These are phyloP conservation scores for Archegozetes longisetosus DNA, from an alignment of 1,140 invertebrate species.

Conservation along the genomic window DNA sequence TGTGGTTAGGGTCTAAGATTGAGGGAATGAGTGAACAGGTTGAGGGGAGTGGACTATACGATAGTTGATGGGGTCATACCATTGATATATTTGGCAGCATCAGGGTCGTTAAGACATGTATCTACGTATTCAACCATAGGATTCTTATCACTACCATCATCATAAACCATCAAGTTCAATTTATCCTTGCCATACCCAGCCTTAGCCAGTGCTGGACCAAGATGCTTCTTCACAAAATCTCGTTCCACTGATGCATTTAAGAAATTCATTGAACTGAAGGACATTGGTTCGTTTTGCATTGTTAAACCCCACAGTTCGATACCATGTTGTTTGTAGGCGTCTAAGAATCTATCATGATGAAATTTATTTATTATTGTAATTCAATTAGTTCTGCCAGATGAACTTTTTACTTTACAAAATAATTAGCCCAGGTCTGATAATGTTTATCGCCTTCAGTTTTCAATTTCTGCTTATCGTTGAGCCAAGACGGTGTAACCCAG, in stretches of 20 bases:
- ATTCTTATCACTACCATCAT: constrained; percentile 35
- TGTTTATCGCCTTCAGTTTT: constrained; percentile 39
- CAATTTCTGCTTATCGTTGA: constrained; percentile 61
- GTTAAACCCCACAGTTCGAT: constrained; percentile 45
- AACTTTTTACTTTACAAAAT: constrained; percentile 45
- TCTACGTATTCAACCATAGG: not conserved
- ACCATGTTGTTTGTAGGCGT: constrained; percentile 37
- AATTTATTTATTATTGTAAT: not conserved
- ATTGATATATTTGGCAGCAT: not conserved
- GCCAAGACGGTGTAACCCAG: constrained; percentile 80
- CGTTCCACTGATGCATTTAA: constrained; percentile 45
- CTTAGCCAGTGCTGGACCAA: constrained; percentile 47
- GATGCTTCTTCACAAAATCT: constrained; percentile 44
- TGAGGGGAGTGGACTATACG: too few species aligned
- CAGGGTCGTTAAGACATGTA: not conserved
- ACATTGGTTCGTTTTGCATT: constrained; percentile 40
- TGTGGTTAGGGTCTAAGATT: too few species aligned
- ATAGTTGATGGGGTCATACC: too few species aligned
- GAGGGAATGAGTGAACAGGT: too few species aligned
- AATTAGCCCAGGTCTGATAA: constrained; percentile 62
- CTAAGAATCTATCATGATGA: constrained; percentile 39
- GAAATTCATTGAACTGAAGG: constrained; percentile 33
- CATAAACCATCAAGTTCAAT: constrained; percentile 46
- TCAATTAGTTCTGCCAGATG: not conserved
- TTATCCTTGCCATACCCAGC: constrained; percentile 36